phyloP scores from a whole-genome alignment of 2,888 invertebrate genomes.

The Drosophila rubida region DNA sequence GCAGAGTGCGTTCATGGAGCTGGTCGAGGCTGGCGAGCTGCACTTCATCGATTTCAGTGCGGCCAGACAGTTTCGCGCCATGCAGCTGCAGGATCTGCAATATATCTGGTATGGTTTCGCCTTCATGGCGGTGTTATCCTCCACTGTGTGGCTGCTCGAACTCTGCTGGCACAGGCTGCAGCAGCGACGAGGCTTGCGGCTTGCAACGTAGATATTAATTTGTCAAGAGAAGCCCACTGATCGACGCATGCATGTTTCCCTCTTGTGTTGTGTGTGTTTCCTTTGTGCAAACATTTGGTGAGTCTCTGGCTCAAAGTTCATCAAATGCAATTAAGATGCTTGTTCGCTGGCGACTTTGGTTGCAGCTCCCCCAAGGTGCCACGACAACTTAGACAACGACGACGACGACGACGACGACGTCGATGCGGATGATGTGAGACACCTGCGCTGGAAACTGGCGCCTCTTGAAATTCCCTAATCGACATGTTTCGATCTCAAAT shows the following conservation, averaged over 20 bases:
- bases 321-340: constrained; percentile 84
- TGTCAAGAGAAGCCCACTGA: constrained; percentile 33
- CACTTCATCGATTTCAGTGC: constrained; percentile 61
- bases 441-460: constrained; percentile 78
- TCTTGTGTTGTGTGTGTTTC: constrained; percentile 1
- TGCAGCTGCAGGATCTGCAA: constrained; percentile 71
- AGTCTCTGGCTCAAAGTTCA: constrained; percentile 81
- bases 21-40: constrained; percentile 66
- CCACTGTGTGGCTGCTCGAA: constrained; percentile 60
- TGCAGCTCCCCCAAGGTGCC: constrained; percentile 73
- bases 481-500: constrained; percentile 82
- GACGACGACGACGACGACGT: constrained; percentile 10
- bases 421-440: constrained; percentile 67
- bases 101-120: constrained; percentile 74
- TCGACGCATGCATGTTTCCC: not conserved
- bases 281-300: constrained; percentile 40
- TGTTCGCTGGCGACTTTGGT: constrained; percentile 56
- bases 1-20: constrained; percentile 61
- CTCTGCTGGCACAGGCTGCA: constrained; percentile 12
- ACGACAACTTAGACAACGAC: constrained; percentile 22
- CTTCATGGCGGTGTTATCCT: constrained; percentile 53
- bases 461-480: constrained; percentile 83
- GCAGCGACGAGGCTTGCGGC: not conserved
- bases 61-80: constrained; percentile 59
- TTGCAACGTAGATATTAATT: constrained; percentile 40